A percentile compares a stretch with the other conserved stretches of the same genome.
These are phyloP conservation scores for Alloplasta piceator DNA, from an alignment of 2,888 invertebrate species.

Conservation along the genomic window DNA sequence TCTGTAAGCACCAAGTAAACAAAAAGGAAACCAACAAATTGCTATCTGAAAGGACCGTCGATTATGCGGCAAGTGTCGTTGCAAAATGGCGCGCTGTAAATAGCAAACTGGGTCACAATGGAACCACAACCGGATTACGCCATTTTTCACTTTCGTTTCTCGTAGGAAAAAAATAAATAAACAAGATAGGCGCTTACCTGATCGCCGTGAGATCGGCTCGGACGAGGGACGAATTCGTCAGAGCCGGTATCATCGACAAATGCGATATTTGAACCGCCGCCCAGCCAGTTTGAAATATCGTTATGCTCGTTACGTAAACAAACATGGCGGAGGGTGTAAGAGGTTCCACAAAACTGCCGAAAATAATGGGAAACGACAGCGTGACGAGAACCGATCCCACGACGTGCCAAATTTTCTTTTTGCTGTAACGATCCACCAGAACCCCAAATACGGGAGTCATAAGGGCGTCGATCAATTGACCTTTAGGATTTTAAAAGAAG, in stretches of 20 bases:
- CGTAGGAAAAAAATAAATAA: not conserved
- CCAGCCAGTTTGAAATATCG: conserved; percentile 96
- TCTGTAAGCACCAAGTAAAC: conserved; percentile 83
- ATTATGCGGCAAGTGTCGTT: not conserved
- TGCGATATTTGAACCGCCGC: conserved; percentile 97
- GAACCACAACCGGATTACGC: not conserved
- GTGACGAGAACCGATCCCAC: conserved; percentile 85
- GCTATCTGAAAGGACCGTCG: too few relatives aligned
- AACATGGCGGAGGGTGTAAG: conserved; percentile 66
- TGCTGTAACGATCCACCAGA: conserved; percentile 91
- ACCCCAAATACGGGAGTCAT: conserved; percentile 91
- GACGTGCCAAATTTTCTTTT: conserved; percentile 93
- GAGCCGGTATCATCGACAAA: conserved; percentile 93
- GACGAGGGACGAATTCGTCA: conserved; percentile 88
- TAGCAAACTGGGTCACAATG: not conserved
- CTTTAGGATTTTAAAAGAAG: conserved; percentile 65
- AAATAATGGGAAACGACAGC: conserved; percentile 79
- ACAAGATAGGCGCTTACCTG: conserved; percentile 84
- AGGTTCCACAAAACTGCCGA: conserved; percentile 76
- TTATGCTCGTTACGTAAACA: conserved; percentile 85
- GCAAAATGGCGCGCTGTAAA: not conserved
- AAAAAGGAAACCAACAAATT: not conserved
- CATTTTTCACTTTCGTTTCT: conserved; percentile 3
- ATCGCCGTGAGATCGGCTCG: conserved; percentile 92
- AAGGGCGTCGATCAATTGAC: conserved; percentile 81